A percentile compares a stretch with the other conserved stretches of the same genome.
phyloP scores from a whole-genome alignment of 2,888 invertebrate species.

The Petrophora chlorosata region DNA sequence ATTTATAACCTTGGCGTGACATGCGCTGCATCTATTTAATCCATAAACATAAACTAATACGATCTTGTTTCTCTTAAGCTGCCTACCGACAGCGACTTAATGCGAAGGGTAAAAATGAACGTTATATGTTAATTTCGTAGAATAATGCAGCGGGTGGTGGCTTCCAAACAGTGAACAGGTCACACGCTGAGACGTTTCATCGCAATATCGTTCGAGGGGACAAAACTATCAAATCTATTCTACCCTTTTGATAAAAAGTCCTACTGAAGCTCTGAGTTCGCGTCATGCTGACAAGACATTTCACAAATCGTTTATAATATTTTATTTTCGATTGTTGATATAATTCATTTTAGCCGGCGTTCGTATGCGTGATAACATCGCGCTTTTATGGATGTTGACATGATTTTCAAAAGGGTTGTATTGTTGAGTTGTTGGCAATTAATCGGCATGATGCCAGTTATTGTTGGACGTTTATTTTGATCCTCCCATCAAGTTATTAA shows the following conservation, averaged over 20 bases:
- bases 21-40: constrained; percentile 48
- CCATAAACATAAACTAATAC: constrained; percentile 57
- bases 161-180: constrained; percentile 71
- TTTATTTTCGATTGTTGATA: constrained; percentile 46
- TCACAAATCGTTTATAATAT: constrained; percentile 77
- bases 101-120: constrained; percentile 64
- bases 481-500: constrained; percentile 26
- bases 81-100: constrained; percentile 47
- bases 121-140: constrained; percentile 62
- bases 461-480: constrained; percentile 25
- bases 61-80: constrained; percentile 48
- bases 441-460: constrained; percentile 58
- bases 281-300: constrained; percentile 81
- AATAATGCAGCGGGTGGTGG: constrained; percentile 63
- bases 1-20: constrained; percentile 52
- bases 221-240: constrained; percentile 63
- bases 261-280: constrained; percentile 43
- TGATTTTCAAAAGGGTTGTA: constrained; percentile 60
- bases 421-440: constrained; percentile 64
- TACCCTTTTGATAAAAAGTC: constrained; percentile 48
- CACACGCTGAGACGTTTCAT: constrained; percentile 76
- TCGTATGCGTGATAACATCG: constrained; percentile 71
- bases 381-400: constrained; percentile 68
- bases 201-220: constrained; percentile 64
- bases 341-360: constrained; percentile 54